phyloP scores from a whole-genome alignment of 2,797 vertebrate species.

The Acomys russatus region DNA sequence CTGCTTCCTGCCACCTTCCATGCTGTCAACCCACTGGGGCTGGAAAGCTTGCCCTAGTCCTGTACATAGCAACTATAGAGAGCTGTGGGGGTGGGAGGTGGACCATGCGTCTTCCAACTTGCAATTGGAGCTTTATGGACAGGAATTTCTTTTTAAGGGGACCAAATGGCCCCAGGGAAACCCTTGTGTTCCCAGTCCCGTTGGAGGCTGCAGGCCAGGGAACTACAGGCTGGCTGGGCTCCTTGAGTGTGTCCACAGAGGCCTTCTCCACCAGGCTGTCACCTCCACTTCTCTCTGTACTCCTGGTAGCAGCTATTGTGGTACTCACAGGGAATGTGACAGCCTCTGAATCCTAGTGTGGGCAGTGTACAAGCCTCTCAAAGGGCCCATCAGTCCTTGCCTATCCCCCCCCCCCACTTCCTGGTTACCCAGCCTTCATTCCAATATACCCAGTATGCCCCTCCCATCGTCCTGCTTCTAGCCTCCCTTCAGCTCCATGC shows the following conservation, averaged over 20 bases:
- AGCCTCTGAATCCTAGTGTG: rapidly evolving
- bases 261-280: too few relatives aligned
- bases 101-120: background rate
- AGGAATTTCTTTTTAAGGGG: background rate
- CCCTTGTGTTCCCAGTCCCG: background rate
- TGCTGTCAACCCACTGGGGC: rapidly evolving
- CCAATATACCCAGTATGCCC: background rate
- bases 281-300: background rate
- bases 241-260: rapidly evolving
- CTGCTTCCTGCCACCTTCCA: background rate
- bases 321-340: rapidly evolving
- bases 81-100: background rate
- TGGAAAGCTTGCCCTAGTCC: rapidly evolving
- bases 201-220: rapidly evolving
- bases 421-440: background rate
- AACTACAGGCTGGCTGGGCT: rapidly evolving
- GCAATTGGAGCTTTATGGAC: rapidly evolving
- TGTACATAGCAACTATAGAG: background rate
- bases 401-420: background rate
- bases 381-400: background rate
- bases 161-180: rapidly evolving
- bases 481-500: too few relatives aligned
- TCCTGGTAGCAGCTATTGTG: rapidly evolving
- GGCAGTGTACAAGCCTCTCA: rapidly evolving
- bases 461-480: background rate